Evolutionary conservation across 2,113 vertebrate genomes (phyloP).

Genomic region (Chrysochloris asiatica): DNA sequence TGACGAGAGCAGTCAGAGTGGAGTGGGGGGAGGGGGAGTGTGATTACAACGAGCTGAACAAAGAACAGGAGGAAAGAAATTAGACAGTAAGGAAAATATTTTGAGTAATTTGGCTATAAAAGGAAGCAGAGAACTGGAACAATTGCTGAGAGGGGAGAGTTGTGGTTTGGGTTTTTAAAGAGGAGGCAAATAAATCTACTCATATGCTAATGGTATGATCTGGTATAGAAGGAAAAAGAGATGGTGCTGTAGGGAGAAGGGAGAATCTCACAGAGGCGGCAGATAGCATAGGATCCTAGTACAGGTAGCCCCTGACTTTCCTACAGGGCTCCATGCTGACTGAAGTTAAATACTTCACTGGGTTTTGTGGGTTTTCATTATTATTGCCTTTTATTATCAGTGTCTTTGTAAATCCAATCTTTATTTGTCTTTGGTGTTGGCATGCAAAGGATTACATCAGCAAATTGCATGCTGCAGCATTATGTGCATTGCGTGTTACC

Average conservation of each 20-base stretch:
- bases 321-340: not conserved
- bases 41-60: not conserved
- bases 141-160: not conserved
- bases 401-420: not conserved
- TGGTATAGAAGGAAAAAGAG: not conserved
- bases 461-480: not conserved
- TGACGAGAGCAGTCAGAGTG: not conserved
- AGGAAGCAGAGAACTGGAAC: not conserved
- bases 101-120: not conserved
- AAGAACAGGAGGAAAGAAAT: not conserved
- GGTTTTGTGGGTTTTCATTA: not conserved
- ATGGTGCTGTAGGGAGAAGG: not conserved
- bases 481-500: not conserved
- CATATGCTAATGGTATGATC: not conserved
- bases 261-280: not conserved
- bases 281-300: not conserved
- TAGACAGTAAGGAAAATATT: not conserved
- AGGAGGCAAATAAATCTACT: not conserved
- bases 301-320: not conserved
- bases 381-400: not conserved
- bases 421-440: not conserved
- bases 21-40: not conserved
- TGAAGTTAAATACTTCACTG: too few species aligned
- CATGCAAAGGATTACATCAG: not conserved
- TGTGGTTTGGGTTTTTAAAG: not conserved